These are phyloP conservation scores for Atherinomorus stipes DNA, from an alignment of 2,113 vertebrate species.

Conservation along the genomic window DNA sequence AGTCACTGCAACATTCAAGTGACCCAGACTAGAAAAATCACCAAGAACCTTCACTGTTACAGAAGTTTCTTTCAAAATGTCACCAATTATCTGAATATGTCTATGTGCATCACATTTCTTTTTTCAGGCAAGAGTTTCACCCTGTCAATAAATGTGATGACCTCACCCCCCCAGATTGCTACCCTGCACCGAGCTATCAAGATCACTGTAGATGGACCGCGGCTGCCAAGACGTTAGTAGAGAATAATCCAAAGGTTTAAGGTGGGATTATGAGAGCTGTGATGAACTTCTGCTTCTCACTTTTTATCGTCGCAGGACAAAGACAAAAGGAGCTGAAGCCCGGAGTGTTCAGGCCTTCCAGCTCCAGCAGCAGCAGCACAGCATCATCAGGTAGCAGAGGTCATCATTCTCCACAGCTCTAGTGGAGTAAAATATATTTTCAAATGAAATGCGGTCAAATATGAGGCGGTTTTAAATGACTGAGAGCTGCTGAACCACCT, in stretches of 20 bases:
- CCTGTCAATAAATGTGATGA: constrained; percentile 73
- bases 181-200: constrained; percentile 72
- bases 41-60: no score
- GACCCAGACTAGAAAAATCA: not conserved
- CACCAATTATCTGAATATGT: not conserved
- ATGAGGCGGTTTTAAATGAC: no score
- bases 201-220: constrained; percentile 76
- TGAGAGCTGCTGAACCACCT: no score
- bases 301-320: constrained; percentile 57
- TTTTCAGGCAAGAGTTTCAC: constrained; percentile 73
- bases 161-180: constrained; percentile 72
- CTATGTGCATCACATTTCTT: not conserved
- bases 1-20: not conserved
- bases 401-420: no score
- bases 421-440: no score
- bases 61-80: no score
- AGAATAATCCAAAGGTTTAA: not conserved
- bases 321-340: constrained; percentile 68
- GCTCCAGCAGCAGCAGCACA: constrained; percentile 17
- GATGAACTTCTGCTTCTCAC: not conserved
- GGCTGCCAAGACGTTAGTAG: constrained; percentile 73
- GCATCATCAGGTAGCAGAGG: constrained; percentile 42
- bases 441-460: no score
- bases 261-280: not conserved
- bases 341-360: constrained; percentile 38